Conservation (phyloP, 2,888 invertebrate genomes). For the Clitarchus hookeri region DNA sequence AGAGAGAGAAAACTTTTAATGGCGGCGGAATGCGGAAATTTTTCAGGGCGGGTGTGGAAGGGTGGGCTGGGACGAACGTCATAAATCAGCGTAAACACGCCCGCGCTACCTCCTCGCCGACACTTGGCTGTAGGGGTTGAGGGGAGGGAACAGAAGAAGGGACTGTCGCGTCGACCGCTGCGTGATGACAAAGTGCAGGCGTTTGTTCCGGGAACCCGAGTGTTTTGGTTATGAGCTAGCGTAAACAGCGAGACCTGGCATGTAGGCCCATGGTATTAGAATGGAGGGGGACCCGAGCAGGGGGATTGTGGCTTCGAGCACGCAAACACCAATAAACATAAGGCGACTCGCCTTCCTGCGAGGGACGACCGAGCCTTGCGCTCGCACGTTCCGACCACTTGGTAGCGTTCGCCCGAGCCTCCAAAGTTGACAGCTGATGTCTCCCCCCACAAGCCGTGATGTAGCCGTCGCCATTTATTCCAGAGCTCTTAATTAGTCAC, state of each 20-base stretch:
- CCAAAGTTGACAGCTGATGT: no score
- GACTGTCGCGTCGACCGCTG: neutral
- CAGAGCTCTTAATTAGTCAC: no score
- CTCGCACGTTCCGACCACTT: no score
- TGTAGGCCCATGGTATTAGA: no score
- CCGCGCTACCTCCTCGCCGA: neutral
- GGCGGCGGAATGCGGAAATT: neutral
- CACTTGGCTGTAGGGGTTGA: neutral
- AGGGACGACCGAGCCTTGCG: no score
- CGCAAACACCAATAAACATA: no score
- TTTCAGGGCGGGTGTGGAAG: neutral
- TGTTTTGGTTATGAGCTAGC: neutral
- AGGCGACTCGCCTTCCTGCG: no score
- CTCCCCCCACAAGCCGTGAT: no score
- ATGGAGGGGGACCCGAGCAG: neutral
- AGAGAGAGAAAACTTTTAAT: neutral
- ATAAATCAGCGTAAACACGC: constrained; percentile 2
- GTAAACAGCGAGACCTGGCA: constrained; percentile 10
- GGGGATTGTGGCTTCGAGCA: no score
- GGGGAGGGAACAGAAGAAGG: neutral
- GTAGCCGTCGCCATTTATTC: no score
- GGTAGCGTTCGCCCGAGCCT: no score
- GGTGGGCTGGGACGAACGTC: neutral
- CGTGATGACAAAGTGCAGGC: neutral
- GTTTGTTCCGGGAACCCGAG: neutral